Evolutionary conservation across 2,888 invertebrate genomes (phyloP).

Genomic region (Nephrotoma guestfalica): DNA sequence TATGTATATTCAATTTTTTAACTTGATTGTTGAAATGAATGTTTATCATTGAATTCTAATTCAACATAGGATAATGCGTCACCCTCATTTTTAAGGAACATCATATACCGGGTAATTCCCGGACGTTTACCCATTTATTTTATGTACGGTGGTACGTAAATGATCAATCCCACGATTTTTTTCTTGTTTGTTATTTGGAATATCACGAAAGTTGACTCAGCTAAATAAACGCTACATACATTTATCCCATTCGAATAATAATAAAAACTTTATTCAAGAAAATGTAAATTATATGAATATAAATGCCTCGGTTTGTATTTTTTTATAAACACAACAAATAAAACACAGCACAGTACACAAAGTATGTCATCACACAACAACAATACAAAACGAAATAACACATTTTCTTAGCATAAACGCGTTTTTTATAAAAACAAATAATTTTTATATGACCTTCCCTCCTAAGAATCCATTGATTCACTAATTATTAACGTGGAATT

Average conservation of each 20-base stretch:
- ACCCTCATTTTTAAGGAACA: too few relatives aligned
- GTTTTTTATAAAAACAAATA: not conserved
- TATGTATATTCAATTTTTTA: too few relatives aligned
- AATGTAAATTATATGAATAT: not conserved
- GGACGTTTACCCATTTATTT: too few relatives aligned
- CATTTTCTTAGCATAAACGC: not conserved
- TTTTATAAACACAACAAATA: not conserved
- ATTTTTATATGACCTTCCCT: not conserved
- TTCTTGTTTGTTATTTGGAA: not conserved
- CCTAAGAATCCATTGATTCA: not conserved
- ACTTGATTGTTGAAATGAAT: too few relatives aligned
- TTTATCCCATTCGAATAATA: not conserved
- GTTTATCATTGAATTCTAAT: too few relatives aligned
- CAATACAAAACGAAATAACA: not conserved
- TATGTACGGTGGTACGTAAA: too few relatives aligned
- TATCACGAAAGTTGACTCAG: not conserved
- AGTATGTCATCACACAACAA: not conserved
- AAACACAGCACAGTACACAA: not conserved
- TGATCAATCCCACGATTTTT: too few relatives aligned
- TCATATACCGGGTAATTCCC: too few relatives aligned
- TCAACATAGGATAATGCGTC: too few relatives aligned
- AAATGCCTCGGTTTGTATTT: not conserved
- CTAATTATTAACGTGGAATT: not conserved
- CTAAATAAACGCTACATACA: not conserved
- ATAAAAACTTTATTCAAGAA: not conserved